phyloP scores from a whole-genome alignment of 2,113 vertebrate species.

The Varanus komodoensis region DNA sequence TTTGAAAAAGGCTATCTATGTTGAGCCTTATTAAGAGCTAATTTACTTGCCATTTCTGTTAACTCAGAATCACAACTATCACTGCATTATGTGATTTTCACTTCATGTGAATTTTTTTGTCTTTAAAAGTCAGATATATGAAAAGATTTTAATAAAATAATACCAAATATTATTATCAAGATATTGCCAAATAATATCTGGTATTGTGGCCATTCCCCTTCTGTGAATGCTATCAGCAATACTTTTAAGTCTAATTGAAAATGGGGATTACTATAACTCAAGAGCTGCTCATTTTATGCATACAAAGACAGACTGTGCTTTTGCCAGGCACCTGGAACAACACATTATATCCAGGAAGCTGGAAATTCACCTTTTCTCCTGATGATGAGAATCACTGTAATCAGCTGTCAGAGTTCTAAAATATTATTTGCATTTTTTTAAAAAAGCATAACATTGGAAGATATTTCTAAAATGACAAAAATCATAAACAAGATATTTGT shows the following conservation, averaged over 20 bases:
- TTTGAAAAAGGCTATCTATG: neutral
- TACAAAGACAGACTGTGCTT: fast-evolving
- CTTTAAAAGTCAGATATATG: no score
- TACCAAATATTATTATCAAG: no score
- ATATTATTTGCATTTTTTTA: neutral
- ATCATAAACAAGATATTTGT: conserved; percentile 2
- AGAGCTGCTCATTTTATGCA: neutral
- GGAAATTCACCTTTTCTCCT: neutral
- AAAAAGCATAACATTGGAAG: neutral
- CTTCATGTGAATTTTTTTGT: fast-evolving
- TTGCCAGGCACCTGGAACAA: conserved; percentile 2
- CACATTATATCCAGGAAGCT: conserved; percentile 6
- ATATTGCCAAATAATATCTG: no score
- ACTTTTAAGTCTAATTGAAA: neutral
- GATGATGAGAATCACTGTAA: neutral
- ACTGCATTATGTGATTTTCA: neutral
- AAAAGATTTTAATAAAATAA: neutral
- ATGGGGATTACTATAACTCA: conserved; percentile 12
- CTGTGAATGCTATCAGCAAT: fast-evolving
- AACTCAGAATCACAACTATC: neutral
- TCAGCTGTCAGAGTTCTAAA: neutral
- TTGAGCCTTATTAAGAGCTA: neutral
- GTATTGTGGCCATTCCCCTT: neutral
- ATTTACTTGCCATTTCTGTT: neutral
- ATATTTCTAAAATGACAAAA: neutral